Base-by-base conservation (phyloP, 2,113 vertebrate genomes). In the Atractosteus spatula region DNA sequence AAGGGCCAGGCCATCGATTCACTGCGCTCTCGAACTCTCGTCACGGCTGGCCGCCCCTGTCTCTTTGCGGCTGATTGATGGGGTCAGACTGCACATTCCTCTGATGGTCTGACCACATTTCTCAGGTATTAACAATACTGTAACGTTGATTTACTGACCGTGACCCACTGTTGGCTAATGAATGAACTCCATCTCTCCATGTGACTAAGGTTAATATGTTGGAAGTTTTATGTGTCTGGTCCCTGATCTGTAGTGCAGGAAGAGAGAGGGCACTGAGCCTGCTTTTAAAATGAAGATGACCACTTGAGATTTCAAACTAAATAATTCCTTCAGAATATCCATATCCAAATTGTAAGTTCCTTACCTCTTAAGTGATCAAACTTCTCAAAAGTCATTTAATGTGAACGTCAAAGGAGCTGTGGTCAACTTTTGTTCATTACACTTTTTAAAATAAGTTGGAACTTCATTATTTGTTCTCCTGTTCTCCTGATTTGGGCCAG, bases 1-100 rank as follows among this genome's bases (percentile, higher is more conserved):
- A 69, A 43, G 16, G 65, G 56, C 47, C 47, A 56, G 66, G 55
- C 70, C 69, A 44, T 29, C 0, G 43, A 17, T 77, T 3, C 55
- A 56, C 61, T 45, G 43, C 17, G 10, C 47, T 5, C n/a, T 56
- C 11, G 6, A 61, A 14, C 65, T 8, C 62, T 44, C 29, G 78
- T 82, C 81, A 76, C 64, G 71, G 78, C 70, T 61, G 74, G 73
- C 2, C 71, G 69, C 64, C 78, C 45, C 65, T 45, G 71, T 78
- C 81, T 84, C 42, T 56, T 82, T 85, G 56, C 56, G 66, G 55
- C 62, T 76, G 83, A 82, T 72, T 66, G 78, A 85, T 86, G 82
- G 76, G 80, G 80, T 87, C 80, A 76, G 62, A 12, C 54, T 13
- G 47, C 62, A 59, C 56, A 68, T 77, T 68, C 59, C 45, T 62